Conservation (phyloP, 2,797 vertebrate genomes). For the Sebastes minor region DNA sequence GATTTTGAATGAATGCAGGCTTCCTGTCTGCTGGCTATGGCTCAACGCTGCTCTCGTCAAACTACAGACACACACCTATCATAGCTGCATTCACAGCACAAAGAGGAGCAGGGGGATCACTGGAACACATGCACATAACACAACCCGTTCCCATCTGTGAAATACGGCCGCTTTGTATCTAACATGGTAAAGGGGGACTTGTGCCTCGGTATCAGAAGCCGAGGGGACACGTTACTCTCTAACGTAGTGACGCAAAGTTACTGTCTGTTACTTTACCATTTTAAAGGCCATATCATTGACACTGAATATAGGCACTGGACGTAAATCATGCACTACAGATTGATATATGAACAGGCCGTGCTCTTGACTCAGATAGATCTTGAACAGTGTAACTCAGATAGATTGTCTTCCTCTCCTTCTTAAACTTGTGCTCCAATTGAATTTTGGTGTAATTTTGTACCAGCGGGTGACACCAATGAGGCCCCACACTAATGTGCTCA, state of each 20-base stretch:
- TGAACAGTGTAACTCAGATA: background rate
- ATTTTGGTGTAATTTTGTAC: background rate
- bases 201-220: too few species aligned
- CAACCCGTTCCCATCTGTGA: background rate
- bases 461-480: background rate
- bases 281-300: background rate
- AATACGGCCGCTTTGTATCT: background rate
- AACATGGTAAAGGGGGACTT: background rate
- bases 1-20: too few species aligned
- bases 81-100: background rate
- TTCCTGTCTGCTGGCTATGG: background rate
- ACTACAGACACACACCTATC: background rate
- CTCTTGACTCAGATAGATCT: background rate
- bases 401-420: background rate
- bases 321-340: background rate
- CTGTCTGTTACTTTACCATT: background rate
- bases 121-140: background rate
- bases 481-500: conserved; percentile 17
- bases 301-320: background rate
- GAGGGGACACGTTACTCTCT: background rate
- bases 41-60: background rate
- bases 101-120: background rate
- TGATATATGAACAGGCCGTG: background rate
- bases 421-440: background rate
- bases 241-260: too few species aligned